Conservation (phyloP, 1,140 invertebrate genomes). For the Rhopalosiphum maidis region DNA sequence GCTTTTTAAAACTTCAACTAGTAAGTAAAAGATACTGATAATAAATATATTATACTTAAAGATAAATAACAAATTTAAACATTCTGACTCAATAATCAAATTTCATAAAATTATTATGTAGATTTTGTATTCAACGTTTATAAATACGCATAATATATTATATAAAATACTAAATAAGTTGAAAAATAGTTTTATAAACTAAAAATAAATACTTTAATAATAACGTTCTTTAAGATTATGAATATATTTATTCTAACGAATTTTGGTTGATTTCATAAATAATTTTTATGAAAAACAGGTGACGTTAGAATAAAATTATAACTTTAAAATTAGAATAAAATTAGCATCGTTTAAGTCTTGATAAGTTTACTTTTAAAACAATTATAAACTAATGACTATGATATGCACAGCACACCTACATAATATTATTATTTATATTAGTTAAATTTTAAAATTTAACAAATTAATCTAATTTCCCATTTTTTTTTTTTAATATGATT, state of each 20-base stretch:
- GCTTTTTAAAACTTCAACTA: no score
- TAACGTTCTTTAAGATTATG: not conserved
- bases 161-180: not conserved
- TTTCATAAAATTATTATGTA: not conserved
- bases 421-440: not conserved
- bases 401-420: not conserved
- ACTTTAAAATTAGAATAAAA: not conserved
- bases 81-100: not conserved
- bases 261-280: not conserved
- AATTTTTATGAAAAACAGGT: not conserved
- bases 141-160: not conserved
- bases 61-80: not conserved
- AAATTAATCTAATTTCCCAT: not conserved
- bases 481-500: not conserved
- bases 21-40: no score
- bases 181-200: not conserved
- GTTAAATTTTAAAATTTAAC: not conserved
- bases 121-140: not conserved
- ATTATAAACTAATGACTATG: not conserved
- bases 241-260: not conserved
- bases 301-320: not conserved
- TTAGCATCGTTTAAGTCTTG: not conserved
- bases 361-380: not conserved
- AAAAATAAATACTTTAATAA: not conserved
- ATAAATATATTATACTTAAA: not conserved